Evolutionary conservation across 2,888 invertebrate genomes (phyloP).

Genomic region (Dolomedes plantarius): DNA sequence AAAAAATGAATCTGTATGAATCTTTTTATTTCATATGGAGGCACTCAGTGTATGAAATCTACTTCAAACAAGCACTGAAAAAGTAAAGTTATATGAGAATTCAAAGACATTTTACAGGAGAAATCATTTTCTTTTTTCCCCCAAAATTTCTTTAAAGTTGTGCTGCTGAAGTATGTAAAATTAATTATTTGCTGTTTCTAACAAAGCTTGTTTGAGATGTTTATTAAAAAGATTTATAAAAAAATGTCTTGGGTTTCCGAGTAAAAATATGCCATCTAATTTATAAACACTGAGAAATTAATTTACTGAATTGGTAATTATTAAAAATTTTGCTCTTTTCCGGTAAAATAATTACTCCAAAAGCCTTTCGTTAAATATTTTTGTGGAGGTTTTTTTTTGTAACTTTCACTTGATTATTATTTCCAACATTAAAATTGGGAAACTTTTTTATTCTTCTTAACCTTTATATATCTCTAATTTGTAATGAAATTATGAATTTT

Average conservation of each 20-base stretch:
- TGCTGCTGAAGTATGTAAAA: background rate
- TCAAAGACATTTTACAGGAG: no score
- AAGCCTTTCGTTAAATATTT: background rate
- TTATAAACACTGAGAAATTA: slow-evolving; percentile 36
- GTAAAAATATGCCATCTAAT: slow-evolving; percentile 4
- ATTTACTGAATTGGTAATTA: slow-evolving; percentile 41
- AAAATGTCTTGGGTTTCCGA: background rate
- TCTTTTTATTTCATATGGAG: no score
- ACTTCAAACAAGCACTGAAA: no score
- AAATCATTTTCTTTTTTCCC: no score
- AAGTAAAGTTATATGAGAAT: no score
- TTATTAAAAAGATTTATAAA: background rate
- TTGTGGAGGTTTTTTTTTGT: background rate
- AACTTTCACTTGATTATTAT: no score
- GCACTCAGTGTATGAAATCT: no score
- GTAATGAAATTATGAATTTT: background rate
- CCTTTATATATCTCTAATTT: background rate
- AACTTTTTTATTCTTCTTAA: background rate
- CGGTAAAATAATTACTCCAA: background rate
- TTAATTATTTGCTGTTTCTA: background rate
- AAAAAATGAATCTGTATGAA: no score
- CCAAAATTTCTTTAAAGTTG: no score
- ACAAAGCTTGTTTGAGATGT: background rate
- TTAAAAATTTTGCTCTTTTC: slow-evolving; percentile 8
- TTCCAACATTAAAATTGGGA: no score